Evolutionary conservation across 2,888 invertebrate genomes (phyloP).

Genomic region (Leptinotarsa tumamoca): DNA sequence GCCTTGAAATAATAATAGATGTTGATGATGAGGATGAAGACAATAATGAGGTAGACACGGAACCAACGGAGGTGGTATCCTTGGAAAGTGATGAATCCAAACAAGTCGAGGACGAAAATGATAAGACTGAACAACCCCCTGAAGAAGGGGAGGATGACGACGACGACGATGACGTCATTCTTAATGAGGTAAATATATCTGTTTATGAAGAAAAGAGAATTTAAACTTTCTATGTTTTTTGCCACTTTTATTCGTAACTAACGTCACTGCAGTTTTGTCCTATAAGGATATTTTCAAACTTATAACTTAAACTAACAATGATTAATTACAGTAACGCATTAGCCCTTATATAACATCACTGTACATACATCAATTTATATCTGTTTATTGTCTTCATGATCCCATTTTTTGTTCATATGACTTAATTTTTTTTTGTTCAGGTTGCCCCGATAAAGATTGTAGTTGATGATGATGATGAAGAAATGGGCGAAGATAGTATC

Average conservation of each 20-base stretch:
- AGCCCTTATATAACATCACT: too few species aligned
- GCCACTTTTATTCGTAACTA: neutral
- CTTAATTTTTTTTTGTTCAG: constrained; percentile 14
- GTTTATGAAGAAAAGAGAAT: neutral
- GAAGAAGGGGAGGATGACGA: constrained; percentile 70
- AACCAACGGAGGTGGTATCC: constrained; percentile 54
- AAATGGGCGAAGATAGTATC: constrained; percentile 35
- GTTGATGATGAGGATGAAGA: constrained; percentile 64
- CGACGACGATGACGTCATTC: constrained; percentile 70
- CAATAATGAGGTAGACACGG: constrained; percentile 61
- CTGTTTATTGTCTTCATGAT: neutral
- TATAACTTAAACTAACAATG: too few species aligned
- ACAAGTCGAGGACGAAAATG: constrained; percentile 42
- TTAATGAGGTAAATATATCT: constrained; percentile 69
- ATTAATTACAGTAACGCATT: too few species aligned
- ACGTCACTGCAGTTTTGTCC: too few species aligned
- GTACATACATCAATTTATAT: neutral
- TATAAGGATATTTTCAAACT: too few species aligned
- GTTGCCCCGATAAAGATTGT: constrained; percentile 73
- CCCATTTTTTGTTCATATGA: neutral
- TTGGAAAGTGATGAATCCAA: constrained; percentile 55
- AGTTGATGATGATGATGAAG: constrained; percentile 72
- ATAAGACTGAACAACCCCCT: constrained; percentile 37
- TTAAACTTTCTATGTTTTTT: too few species aligned
- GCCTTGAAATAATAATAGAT: constrained; percentile 64